Evolutionary conservation across 2,888 invertebrate species (phyloP), one percentile per base, ranked within the genome.

Genomic region (Acanthosepion esculentum): DNA sequence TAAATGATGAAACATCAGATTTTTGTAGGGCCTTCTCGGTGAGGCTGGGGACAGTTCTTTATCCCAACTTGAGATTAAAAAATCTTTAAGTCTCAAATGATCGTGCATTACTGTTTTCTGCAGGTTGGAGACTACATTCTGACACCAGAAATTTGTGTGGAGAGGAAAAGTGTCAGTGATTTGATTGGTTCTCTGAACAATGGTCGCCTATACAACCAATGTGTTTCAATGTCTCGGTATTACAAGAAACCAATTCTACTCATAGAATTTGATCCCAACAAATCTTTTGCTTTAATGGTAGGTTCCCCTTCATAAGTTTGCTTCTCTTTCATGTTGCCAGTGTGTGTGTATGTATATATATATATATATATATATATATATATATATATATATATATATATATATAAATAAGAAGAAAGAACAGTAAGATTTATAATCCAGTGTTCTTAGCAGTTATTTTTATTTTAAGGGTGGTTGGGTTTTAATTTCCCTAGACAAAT

Each of bases 111-210:
- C 48, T 94, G 95, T 95, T 96, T 95, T 95, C 96, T 96, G 92
- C 96, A 99, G 98, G 98, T 99, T 95, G 99, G 99, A 0, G 99
- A 99, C 98, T 99, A 99, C 97, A 99, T 99, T 97, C 98, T 99
- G 33, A 99, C 99, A 0, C 99, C 99, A 0, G 99, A 99, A 48
- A 98, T 99, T 95, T 99, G 99, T 97, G 98, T 99, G 41, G 99
- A 99, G 98, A 98, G 99, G 94, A 99, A 99, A 96, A 99, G 99
- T 94, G 98, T 99, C 95, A 99, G 99, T 15, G 99, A 99, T 98
- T 98, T 99, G 96, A 99, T 99, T 96, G 99, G 99, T 15, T 99
- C 99, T 0, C 98, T 99, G 59, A 99, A 99, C 97, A 99, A 98
- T 92, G 99, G 99, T 0, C 98, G 99, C 33, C 98, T 99, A 55